These are phyloP conservation scores for Aphelenchoides bicaudatus DNA, from an alignment of 2,888 invertebrate genomes.

Conservation along the genomic window DNA sequence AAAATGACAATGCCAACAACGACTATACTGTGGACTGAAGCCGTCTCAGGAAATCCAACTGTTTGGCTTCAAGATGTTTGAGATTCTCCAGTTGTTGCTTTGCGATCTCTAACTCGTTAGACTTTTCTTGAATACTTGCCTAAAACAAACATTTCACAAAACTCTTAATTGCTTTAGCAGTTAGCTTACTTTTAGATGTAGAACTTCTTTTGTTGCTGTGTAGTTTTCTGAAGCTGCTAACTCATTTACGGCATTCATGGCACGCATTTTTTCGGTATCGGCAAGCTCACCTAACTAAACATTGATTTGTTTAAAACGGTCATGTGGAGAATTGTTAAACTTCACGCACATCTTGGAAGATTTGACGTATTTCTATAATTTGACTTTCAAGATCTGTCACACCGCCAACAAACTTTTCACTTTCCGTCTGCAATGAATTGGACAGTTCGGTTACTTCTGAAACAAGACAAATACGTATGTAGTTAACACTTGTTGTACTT, in stretches of 20 bases:
- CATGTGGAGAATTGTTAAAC: not conserved
- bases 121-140: conserved; percentile 16
- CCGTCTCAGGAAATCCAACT: conserved; percentile 13
- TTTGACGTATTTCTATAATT: not conserved
- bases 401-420: not conserved
- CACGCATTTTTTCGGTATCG: conserved; percentile 10
- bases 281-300: conserved; percentile 15
- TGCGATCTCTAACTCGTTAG: conserved; percentile 14
- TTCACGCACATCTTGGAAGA: conserved; percentile 13
- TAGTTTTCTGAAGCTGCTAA: conserved; percentile 6
- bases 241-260: conserved; percentile 12
- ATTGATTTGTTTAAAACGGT: not conserved
- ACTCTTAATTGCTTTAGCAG: not conserved
- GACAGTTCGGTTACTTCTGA: conserved; percentile 15
- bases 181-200: conserved; percentile 11
- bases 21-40: conserved; percentile 18
- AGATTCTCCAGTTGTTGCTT: conserved; percentile 20
- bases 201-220: not conserved
- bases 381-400: not conserved
- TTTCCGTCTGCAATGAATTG: not conserved
- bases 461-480: not conserved
- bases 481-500: not conserved
- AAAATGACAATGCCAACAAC: too few relatives aligned
- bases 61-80: conserved; percentile 16
- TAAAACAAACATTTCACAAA: conserved; percentile 5